phyloP scores from a whole-genome alignment of 1,140 invertebrate genomes.

The Lasioglossum baleicum region DNA sequence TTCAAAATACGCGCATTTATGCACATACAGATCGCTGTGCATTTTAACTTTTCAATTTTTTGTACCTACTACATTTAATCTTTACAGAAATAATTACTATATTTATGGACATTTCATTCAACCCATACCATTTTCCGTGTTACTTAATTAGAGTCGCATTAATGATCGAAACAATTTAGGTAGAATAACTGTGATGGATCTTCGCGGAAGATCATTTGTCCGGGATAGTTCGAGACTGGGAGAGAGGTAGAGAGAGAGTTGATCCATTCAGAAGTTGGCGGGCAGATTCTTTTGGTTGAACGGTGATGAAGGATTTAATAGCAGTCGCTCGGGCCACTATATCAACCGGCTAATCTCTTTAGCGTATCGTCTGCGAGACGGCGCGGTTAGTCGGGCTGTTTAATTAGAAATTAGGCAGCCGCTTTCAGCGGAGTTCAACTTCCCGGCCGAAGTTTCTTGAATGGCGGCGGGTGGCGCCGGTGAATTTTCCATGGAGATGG shows the following conservation, averaged over 20 bases:
- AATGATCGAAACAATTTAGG: no score
- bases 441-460: neutral
- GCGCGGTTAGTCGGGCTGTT: constrained; percentile 52
- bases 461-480: constrained; percentile 17
- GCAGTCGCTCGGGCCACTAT: neutral
- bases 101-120: no score
- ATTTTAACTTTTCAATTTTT: no score
- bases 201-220: no score
- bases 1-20: no score
- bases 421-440: constrained; percentile 25
- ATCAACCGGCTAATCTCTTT: constrained; percentile 42
- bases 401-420: constrained; percentile 61
- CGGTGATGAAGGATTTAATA: constrained; percentile 3
- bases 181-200: no score
- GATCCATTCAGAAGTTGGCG: neutral
- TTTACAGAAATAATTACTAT: no score
- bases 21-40: no score
- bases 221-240: no score
- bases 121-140: no score
- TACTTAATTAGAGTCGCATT: no score
- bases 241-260: neutral
- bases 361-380: constrained; percentile 40
- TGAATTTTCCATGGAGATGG: constrained; percentile 57
- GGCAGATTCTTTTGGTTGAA: neutral
- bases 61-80: no score